phyloP scores from a whole-genome alignment of 1,140 invertebrate genomes.

The Pseudomyrmex flavicornis region DNA sequence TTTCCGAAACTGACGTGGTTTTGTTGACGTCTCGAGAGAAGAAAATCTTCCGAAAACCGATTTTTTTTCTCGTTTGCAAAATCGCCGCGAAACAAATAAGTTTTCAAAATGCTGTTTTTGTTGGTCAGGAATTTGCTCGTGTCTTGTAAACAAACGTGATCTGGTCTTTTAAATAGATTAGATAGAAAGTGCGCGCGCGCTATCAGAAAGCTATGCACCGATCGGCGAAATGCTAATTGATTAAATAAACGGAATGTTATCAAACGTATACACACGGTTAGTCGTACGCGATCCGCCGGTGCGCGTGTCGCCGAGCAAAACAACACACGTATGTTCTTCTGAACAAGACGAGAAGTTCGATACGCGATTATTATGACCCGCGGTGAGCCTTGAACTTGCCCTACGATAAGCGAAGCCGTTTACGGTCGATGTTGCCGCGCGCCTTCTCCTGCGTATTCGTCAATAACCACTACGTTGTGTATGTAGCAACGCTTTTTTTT shows the following conservation, averaged over 20 bases:
- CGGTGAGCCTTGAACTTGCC: constrained; percentile 85
- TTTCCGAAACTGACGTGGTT: neutral
- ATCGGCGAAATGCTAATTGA: constrained; percentile 50
- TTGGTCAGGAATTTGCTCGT: neutral
- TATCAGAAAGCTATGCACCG: constrained; percentile 2
- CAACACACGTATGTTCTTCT: constrained; percentile 77
- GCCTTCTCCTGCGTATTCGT: neutral
- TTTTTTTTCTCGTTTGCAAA: neutral
- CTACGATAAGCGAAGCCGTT: constrained; percentile 80
- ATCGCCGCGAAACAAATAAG: neutral
- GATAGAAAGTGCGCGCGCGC: neutral
- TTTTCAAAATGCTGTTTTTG: neutral
- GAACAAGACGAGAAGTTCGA: constrained; percentile 77
- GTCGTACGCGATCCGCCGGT: constrained; percentile 5
- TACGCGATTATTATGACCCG: constrained; percentile 83
- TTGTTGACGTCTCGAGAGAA: too few species aligned
- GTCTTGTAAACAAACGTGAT: neutral
- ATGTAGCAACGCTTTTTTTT: neutral
- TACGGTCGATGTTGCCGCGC: constrained; percentile 59
- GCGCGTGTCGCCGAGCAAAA: constrained; percentile 72
- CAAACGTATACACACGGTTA: neutral
- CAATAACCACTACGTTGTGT: neutral
- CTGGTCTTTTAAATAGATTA: constrained; percentile 17
- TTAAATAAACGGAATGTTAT: constrained; percentile 40
- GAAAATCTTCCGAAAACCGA: too few species aligned